Evolutionary conservation across 23 tunicate genomes (phyloP).

Genomic region (Phallusia fumigata): DNA sequence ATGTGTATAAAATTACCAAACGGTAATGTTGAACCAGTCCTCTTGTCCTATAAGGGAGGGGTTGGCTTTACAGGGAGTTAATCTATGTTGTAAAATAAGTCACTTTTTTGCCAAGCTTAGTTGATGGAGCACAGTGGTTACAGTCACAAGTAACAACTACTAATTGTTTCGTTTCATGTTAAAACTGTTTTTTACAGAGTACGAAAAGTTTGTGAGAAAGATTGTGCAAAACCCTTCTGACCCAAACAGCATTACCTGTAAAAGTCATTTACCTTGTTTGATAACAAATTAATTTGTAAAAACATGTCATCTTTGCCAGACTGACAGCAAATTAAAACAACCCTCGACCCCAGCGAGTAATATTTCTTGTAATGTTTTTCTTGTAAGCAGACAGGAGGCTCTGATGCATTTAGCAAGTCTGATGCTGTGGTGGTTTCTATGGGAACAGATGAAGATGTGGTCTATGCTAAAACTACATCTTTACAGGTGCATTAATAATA

Average conservation of each 20-base stretch:
- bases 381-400: conserved; percentile 18
- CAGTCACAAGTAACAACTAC: no score
- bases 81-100: no score
- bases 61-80: no score
- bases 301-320: neutral
- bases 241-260: neutral
- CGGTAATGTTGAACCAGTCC: neutral
- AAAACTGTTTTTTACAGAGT: no score
- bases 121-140: no score
- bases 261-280: neutral
- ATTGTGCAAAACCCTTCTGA: neutral
- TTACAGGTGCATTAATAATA: conserved; percentile 47
- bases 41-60: no score
- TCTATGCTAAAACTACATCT: conserved; percentile 87
- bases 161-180: no score
- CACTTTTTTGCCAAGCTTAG: no score
- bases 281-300: no score
- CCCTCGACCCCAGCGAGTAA: neutral
- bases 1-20: neutral
- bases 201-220: no score
- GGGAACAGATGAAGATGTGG: conserved; percentile 89
- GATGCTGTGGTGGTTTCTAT: conserved; percentile 83
- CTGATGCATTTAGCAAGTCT: conserved; percentile 41
- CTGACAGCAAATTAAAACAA: no score
- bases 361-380: neutral